Evolutionary conservation across 1,140 invertebrate species (phyloP), one percentile per base, ranked within the genome.

Genomic region (Hyles euphorbiae): DNA sequence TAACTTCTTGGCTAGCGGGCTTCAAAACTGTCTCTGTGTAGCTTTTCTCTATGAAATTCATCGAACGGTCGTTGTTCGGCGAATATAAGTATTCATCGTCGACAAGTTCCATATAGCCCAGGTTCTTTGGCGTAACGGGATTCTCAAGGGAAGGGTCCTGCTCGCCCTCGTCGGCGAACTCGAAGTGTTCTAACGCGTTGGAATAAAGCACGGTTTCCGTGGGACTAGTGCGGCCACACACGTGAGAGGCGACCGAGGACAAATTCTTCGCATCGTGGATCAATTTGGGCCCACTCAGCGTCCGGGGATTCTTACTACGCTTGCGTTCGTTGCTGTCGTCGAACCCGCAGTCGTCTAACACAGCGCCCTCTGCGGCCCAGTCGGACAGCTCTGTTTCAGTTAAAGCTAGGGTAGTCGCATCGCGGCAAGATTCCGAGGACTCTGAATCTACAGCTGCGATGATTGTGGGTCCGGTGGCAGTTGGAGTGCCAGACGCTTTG

Each of bases 311-410:
- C 60, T 78, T 81, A 22, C 54, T 67, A 34, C 74, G 61, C n/a
- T 72, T 80, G 5, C 63, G 70, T 4, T 81, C 76, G 0, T 76
- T 72, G 8, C 72, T 78, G 5, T 84, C 81, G 5, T 84, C 78
- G 34, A 78, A 67, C 12, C 63, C 91, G 52, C 95, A 90, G 72
- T 95, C 94, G 61, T 95, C 94, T 3, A 94, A 92, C 1, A 94
- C 94, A 12, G 92, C 93, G 63, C 93, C 93, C 65, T 96, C 95
- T 2, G 93, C 91, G 0, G 94, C 95, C 95, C 95, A 96, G 79
- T 97, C 95, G 0, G 95, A 96, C 8, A 96, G 84, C 76, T 96
- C 95, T 0, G 95, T 96, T 81, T 97, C 96, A 0, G 95, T 96
- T 8, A 95, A 83, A 1, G 92, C 94, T 10, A 93, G 91, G 0